Base-by-base conservation (phyloP, 1,140 invertebrate species). In the Tribolium madens region DNA sequence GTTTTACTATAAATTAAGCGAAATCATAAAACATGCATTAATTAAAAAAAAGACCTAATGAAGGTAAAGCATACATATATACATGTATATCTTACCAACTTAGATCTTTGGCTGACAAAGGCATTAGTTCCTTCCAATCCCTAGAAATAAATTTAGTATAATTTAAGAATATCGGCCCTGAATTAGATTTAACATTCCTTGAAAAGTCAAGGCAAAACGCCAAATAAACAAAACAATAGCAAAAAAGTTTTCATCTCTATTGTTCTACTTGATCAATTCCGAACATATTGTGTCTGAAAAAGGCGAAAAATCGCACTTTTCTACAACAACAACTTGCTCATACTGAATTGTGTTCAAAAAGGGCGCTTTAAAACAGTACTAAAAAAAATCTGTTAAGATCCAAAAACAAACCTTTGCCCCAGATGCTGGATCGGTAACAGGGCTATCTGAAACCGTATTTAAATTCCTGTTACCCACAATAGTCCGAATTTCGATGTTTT, bases 361-460 rank as follows among this genome's bases (percentile, higher is more conserved):
- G 14, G 57, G 26, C 57, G 57, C 26, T 64, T 33, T 64, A n/a
- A 64, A 13, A 46, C 69, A 12, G 36, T 18, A 15, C 10, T 15
- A 9, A 50, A 47, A 31, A 64, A 64, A 64, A 64, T 64, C 3
- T 31, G 21, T 64, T 64, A 14, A 33, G 26, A 64, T n/a, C 21
- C n/a, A 64, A 64, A 75, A 36, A 77, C 78, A 69, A 79, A 87
- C 85, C 85, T 87, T 88, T 21, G 80, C 80, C 10, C 77, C 78
- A 13, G 87, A 87, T 70, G 87, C 87, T 31, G 87, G 87, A 83
- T 88, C 87, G 13, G 87, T 88, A 70, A 88, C 84, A n/a, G 87
- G 87, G 78, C 85, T 86, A 79, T 88, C 87, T 73, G 84, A 83
- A 21, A 85, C 82, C 15, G 80, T 77, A 72, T 81, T 84, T 50